Conservation (phyloP, 2,888 invertebrate species). For the Drosophila recens region DNA sequence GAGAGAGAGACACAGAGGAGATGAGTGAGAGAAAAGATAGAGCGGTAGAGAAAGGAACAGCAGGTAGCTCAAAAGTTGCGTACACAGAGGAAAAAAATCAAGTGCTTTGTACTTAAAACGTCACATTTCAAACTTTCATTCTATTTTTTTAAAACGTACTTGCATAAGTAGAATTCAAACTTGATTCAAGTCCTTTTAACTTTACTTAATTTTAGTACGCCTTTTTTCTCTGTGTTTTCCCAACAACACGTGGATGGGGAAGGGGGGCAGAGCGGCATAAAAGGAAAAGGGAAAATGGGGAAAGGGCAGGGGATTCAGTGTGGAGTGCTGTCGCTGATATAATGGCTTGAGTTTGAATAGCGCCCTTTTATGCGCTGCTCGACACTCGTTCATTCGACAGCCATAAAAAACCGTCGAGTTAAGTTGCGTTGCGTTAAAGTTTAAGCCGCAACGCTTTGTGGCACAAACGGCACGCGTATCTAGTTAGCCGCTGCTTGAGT, state of each 20-base stretch:
- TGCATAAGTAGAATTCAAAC: too few species aligned
- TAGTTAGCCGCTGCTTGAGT: slow-evolving; percentile 55
- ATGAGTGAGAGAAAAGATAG: neutral
- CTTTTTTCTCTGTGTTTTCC: slow-evolving; percentile 13
- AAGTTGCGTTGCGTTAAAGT: slow-evolving; percentile 54
- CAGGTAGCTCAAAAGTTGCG: slow-evolving; percentile 41
- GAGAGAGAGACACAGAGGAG: neutral
- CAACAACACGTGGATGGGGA: neutral
- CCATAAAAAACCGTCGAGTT: slow-evolving; percentile 64
- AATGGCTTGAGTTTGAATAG: slow-evolving; percentile 73
- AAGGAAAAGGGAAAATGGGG: slow-evolving; percentile 4
- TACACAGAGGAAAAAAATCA: neutral
- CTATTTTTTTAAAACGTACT: too few species aligned
- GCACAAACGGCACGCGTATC: slow-evolving; percentile 36
- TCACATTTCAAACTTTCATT: too few species aligned
- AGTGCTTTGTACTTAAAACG: too few species aligned
- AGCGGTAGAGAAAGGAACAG: neutral
- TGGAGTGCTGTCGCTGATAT: slow-evolving; percentile 45
- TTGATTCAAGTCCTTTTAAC: too few species aligned
- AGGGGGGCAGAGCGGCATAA: slow-evolving; percentile 6
- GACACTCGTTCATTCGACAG: slow-evolving; percentile 46
- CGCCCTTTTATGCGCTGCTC: slow-evolving; percentile 56
- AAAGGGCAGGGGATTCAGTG: slow-evolving; percentile 11
- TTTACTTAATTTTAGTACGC: too few species aligned
- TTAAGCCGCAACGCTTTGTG: slow-evolving; percentile 53